phyloP scores from a whole-genome alignment of 2,113 vertebrate genomes.

The Rattus rattus region DNA sequence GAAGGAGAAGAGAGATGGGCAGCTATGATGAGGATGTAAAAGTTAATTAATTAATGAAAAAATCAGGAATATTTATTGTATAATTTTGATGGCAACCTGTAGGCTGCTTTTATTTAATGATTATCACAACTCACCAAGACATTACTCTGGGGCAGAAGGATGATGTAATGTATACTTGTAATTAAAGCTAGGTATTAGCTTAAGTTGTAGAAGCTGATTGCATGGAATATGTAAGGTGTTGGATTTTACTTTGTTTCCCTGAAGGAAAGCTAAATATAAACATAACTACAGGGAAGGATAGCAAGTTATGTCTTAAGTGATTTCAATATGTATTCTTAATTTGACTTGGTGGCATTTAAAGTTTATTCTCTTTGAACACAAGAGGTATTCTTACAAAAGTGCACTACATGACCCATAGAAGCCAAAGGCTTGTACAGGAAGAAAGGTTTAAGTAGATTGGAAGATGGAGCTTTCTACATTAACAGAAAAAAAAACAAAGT shows the following conservation, averaged over 20 bases:
- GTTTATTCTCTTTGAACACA: not conserved
- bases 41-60: too few species aligned
- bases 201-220: not conserved
- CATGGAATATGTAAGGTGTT: too few species aligned
- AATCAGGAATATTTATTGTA: not conserved
- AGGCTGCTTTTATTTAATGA: not conserved
- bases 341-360: too few species aligned
- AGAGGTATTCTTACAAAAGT: too few species aligned
- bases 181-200: not conserved
- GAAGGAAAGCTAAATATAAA: not conserved
- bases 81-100: not conserved
- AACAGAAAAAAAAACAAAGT: not conserved
- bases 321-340: too few species aligned
- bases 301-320: not conserved
- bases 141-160: not conserved
- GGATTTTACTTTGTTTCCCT: not conserved
- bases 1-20: too few species aligned
- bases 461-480: not conserved
- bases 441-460: not conserved
- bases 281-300: not conserved
- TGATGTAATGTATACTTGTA: not conserved
- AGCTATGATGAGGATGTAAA: too few species aligned
- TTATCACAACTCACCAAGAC: not conserved
- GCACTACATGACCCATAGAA: not conserved
- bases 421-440: fast-evolving